Evolutionary conservation across 2,797 vertebrate species (phyloP).

Genomic region (Salarias fasciatus): DNA sequence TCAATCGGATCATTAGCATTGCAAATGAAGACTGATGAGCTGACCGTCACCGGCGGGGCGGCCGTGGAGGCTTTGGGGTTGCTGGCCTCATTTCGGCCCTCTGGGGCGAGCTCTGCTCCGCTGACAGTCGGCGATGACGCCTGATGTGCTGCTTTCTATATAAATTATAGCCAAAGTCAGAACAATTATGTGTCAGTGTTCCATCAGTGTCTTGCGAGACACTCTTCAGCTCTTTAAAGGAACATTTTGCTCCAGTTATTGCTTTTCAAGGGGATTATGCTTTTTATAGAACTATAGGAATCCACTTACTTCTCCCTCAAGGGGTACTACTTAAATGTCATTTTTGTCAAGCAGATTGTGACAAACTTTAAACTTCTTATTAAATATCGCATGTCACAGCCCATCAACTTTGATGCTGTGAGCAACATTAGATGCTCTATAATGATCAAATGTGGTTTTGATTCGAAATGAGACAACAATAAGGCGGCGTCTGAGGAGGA

Average conservation of each 20-base stretch:
- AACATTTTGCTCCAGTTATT: slow-evolving; percentile 71
- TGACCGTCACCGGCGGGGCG: slow-evolving; percentile 14
- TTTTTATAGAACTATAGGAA: slow-evolving; percentile 63
- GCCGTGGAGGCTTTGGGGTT: slow-evolving; percentile 4
- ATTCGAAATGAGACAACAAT: slow-evolving; percentile 74
- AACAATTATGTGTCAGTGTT: slow-evolving; percentile 52
- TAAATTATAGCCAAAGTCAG: slow-evolving; percentile 49
- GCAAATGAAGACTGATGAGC: slow-evolving; percentile 39
- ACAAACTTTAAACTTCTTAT: slow-evolving; percentile 73
- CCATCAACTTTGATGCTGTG: slow-evolving; percentile 70
- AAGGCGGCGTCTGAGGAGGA: slow-evolving; percentile 65
- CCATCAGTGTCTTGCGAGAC: slow-evolving; percentile 53
- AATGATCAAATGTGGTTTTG: slow-evolving; percentile 71
- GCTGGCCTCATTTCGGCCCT: slow-evolving; percentile 26
- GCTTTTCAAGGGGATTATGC: slow-evolving; percentile 56
- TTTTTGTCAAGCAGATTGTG: slow-evolving; percentile 68
- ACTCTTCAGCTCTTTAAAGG: slow-evolving; percentile 64
- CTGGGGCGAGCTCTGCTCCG: too few species aligned
- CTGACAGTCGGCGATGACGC: slow-evolving; percentile 24
- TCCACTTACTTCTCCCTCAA: slow-evolving; percentile 62
- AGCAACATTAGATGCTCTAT: slow-evolving; percentile 56
- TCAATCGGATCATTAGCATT: slow-evolving; percentile 43
- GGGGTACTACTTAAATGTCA: slow-evolving; percentile 71
- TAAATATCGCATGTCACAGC: slow-evolving; percentile 67
- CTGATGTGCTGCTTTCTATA: slow-evolving; percentile 14